A percentile compares a stretch with the other conserved stretches of the same genome.
Evolutionary conservation across 2,797 vertebrate genomes (phyloP).

Genomic region (Melopsittacus undulatus): DNA sequence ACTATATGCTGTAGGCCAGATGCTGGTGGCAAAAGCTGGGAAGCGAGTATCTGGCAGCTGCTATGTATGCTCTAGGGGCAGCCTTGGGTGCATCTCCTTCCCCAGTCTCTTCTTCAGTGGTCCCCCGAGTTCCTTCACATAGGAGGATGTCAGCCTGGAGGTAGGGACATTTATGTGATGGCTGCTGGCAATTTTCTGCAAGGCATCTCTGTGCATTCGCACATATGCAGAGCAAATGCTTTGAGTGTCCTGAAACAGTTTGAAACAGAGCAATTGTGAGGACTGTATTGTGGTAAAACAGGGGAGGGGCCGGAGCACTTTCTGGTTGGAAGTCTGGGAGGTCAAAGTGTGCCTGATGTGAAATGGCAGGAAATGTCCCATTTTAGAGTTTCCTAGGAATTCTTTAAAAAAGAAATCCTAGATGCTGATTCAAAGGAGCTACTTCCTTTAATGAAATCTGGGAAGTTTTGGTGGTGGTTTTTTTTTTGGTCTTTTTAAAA

Average conservation of each 20-base stretch:
- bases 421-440: neutral
- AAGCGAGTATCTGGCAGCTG: neutral
- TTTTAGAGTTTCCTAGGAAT: neutral
- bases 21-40: neutral
- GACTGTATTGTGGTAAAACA: neutral
- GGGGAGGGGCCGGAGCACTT: neutral
- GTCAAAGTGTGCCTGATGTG: neutral
- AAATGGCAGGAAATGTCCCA: neutral
- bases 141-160: neutral
- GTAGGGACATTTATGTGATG: neutral
- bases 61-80: neutral
- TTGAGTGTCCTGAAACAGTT: neutral
- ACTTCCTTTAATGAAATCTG: neutral
- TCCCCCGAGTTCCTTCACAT: rapidly evolving
- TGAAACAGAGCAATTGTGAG: neutral
- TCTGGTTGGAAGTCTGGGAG: neutral
- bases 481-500: neutral
- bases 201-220: neutral
- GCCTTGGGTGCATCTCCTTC: neutral
- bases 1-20: neutral
- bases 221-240: neutral
- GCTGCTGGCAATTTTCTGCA: neutral
- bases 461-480: neutral
- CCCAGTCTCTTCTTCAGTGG: neutral
- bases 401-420: neutral